Percentiles rank a stretch among this genome's conserved stretches.
Evolutionary conservation across 2,113 vertebrate genomes (phyloP).

Genomic region (Forbesichthys papilliferus): DNA sequence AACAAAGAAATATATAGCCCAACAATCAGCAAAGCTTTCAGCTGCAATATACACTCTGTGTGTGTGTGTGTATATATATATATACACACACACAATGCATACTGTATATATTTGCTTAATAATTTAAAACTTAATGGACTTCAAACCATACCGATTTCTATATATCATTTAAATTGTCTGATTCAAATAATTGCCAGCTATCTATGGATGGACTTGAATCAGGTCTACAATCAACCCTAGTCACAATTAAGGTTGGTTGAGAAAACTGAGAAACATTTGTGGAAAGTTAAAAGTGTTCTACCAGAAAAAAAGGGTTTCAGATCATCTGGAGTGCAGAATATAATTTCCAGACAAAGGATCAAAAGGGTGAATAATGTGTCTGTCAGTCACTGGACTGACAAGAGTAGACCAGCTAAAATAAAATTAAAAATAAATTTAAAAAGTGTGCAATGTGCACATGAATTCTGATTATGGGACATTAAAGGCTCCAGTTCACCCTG

Average conservation of each 20-base stretch:
- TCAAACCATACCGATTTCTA: constrained; percentile 46
- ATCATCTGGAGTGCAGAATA: constrained; percentile 26
- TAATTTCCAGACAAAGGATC: constrained; percentile 31
- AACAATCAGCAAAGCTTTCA: constrained; percentile 55
- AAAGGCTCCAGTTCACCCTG: constrained; percentile 7
- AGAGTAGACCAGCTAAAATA: constrained; percentile 8
- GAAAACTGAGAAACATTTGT: neutral
- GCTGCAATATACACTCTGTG: neutral
- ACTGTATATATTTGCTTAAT: constrained; percentile 38
- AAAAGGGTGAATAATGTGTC: neutral
- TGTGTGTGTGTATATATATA: too few relatives aligned
- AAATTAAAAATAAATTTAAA: constrained; percentile 4
- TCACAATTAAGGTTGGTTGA: neutral
- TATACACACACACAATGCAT: too few relatives aligned
- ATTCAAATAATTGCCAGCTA: constrained; percentile 37
- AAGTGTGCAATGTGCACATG: neutral
- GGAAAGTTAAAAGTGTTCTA: constrained; percentile 7
- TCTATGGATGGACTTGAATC: constrained; percentile 43
- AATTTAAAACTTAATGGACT: constrained; percentile 34
- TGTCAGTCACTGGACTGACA: constrained; percentile 12
- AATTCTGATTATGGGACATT: too few relatives aligned
- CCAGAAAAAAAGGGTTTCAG: constrained; percentile 27
- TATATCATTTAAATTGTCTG: constrained; percentile 45
- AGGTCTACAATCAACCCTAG: constrained; percentile 12
- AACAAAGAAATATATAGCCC: constrained; percentile 51